phyloP scores from a whole-genome alignment of 1,140 invertebrate genomes.

The Hetaerina americana region DNA sequence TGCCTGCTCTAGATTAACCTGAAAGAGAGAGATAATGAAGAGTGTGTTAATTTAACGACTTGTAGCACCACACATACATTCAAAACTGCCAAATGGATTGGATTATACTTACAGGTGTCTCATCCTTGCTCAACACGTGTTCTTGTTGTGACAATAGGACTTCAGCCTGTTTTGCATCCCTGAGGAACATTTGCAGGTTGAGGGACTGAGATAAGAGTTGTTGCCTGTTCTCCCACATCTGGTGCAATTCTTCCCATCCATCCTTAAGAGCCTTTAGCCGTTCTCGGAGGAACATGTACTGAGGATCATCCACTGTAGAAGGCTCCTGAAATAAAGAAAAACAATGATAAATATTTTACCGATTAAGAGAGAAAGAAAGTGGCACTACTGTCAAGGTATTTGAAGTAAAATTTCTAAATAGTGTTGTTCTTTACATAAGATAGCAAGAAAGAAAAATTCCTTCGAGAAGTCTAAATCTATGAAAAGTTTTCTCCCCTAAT shows the following conservation, averaged over 20 bases:
- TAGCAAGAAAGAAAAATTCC: too few species aligned
- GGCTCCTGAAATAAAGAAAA: slow-evolving; percentile 51
- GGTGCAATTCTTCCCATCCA: slow-evolving; percentile 96
- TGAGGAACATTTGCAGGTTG: slow-evolving; percentile 87
- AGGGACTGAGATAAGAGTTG: slow-evolving; percentile 87
- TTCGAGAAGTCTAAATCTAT: too few species aligned
- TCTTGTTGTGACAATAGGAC: slow-evolving; percentile 96
- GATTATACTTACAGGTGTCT: slow-evolving; percentile 55
- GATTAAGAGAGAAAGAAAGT: too few species aligned
- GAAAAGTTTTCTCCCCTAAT: too few species aligned
- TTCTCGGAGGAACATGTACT: slow-evolving; percentile 97
- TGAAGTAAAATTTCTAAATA: too few species aligned
- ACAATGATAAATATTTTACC: too few species aligned
- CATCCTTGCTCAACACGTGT: slow-evolving; percentile 86
- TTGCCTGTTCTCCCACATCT: slow-evolving; percentile 99
- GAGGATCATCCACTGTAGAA: slow-evolving; percentile 81
- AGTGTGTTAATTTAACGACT: too few species aligned
- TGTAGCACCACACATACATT: too few species aligned
- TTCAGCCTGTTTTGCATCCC: slow-evolving; percentile 95
- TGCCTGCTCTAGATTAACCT: slow-evolving; percentile 83
- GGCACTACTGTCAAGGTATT: too few species aligned
- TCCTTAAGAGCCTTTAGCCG: slow-evolving; percentile 93
- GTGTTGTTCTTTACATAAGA: too few species aligned
- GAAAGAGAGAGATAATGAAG: too few species aligned
- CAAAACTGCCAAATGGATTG: too few species aligned